Evolutionary conservation across 2,888 invertebrate species (phyloP).

Genomic region (Lepas anatifera): DNA sequence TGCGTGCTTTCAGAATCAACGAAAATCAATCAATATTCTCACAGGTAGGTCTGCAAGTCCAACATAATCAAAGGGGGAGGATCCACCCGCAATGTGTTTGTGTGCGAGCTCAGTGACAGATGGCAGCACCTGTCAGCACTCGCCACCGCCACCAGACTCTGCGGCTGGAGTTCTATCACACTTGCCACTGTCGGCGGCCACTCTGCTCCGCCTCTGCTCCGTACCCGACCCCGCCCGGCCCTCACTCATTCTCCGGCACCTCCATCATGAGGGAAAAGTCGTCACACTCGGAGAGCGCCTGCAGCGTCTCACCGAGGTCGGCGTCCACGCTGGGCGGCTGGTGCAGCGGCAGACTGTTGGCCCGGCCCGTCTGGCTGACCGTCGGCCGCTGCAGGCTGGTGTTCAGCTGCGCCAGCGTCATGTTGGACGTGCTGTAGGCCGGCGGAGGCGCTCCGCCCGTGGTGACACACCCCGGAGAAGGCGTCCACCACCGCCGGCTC

Average conservation of each 20-base stretch:
- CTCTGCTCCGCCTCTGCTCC: too few relatives aligned
- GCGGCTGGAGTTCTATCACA: too few relatives aligned
- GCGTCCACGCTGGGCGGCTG: conserved; percentile 8
- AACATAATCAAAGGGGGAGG: too few relatives aligned
- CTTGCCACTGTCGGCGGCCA: too few relatives aligned
- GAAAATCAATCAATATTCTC: too few relatives aligned
- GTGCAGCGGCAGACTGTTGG: neutral
- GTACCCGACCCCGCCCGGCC: too few relatives aligned
- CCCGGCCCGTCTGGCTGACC: neutral
- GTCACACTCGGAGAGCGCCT: conserved; percentile 6
- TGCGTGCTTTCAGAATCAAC: too few relatives aligned
- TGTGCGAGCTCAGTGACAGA: too few relatives aligned
- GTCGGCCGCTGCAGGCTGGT: neutral
- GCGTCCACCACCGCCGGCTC: neutral
- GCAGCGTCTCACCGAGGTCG: conserved; percentile 7
- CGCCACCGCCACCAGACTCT: too few relatives aligned
- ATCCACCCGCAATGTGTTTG: too few relatives aligned
- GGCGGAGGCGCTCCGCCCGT: neutral
- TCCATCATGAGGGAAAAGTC: conserved; percentile 6
- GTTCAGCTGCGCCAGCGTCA: conserved; percentile 4
- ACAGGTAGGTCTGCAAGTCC: too few relatives aligned
- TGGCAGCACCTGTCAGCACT: too few relatives aligned
- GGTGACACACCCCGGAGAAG: neutral
- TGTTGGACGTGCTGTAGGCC: neutral
- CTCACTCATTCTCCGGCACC: conserved; percentile 1